phyloP scores from a whole-genome alignment of 2,888 invertebrate species.

The Zaprionus lineosus region DNA sequence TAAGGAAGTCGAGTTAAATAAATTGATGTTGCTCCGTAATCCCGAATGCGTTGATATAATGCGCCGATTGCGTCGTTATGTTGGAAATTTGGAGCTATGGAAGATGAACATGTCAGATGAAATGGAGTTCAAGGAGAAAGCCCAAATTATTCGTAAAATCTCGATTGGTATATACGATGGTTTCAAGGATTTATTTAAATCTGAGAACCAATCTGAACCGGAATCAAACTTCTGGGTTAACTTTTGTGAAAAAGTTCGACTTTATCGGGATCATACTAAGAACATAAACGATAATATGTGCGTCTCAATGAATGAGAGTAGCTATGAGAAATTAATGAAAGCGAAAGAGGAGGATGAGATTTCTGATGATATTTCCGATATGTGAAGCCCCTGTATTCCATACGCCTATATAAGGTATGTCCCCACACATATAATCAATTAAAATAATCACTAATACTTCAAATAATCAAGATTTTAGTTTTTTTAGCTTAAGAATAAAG shows the following conservation, averaged over 20 bases:
- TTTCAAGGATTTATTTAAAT: conserved; percentile 85
- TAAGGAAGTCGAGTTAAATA: conserved; percentile 83
- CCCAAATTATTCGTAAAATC: conserved; percentile 87
- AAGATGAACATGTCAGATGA: conserved; percentile 86
- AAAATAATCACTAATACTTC: background rate
- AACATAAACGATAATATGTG: conserved; percentile 83
- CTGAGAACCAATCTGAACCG: conserved; percentile 83
- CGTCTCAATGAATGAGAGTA: conserved; percentile 74
- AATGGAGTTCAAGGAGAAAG: conserved; percentile 86
- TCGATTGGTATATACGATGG: conserved; percentile 85
- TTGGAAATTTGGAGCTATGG: conserved; percentile 91
- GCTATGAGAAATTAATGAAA: conserved; percentile 67
- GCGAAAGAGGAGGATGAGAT: conserved; percentile 42
- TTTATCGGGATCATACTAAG: conserved; percentile 87
- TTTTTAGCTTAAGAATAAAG: conserved; percentile 30
- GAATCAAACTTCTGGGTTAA: conserved; percentile 88
- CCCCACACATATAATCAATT: background rate
- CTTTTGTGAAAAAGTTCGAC: conserved; percentile 87
- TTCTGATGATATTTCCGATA: conserved; percentile 13
- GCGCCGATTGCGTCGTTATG: conserved; percentile 89
- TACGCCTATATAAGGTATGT: conserved; percentile 36
- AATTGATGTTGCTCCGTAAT: conserved; percentile 91
- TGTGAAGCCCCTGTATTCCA: conserved; percentile 25
- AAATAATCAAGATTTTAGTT: conserved; percentile 30
- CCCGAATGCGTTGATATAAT: conserved; percentile 90